Evolutionary conservation across 1,140 invertebrate species (phyloP), one percentile per base, ranked within the genome.

Genomic region (Oryctes rhinoceros): DNA sequence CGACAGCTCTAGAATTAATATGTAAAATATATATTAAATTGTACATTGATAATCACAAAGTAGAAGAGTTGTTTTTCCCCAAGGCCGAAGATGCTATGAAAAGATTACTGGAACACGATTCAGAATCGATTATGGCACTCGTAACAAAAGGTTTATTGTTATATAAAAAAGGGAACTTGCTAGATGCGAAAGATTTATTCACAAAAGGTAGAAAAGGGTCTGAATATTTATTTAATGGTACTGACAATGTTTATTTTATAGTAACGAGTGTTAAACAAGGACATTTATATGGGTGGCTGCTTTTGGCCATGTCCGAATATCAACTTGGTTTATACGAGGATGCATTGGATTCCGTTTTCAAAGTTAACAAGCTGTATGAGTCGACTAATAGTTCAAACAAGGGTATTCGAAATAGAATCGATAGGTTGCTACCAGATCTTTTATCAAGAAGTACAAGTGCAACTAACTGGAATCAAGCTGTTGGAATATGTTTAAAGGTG

Each of bases 71-170:
- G 76, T 82, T 86, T 82, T 78, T 86, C 18, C 84, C 88, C 39
- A 85, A 88, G 81, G 90, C 20, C 6, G 65, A 71, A 71, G 3
- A 94, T 59, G 87, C 87, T 77, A 49, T 83, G 44, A 91, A 71
- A 71, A 83, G 84, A 79, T 84, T 92, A 15, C 83, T 90, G 15
- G 82, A 88, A 39, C 49, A 91, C 0, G 89, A 93, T 85, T 49
- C 88, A 79, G 88, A 90, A 53, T 93, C 92, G 0, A 89, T 90
- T 84, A 88, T 91, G 82, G 92, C 88, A 13, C 83, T 90, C 20
- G 87, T 93, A n/a, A 89, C 93, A 53, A 90, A 91, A 87, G 91
- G 91, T 44, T 88, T 92, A n/a, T 84, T 88, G 81, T 85, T 88
- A 10, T 91, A 88, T 86, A 85, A 89, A 47, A 85, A 89, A 53